Evolutionary conservation across 1,140 invertebrate species (phyloP).

Genomic region (Saccostrea echinata): DNA sequence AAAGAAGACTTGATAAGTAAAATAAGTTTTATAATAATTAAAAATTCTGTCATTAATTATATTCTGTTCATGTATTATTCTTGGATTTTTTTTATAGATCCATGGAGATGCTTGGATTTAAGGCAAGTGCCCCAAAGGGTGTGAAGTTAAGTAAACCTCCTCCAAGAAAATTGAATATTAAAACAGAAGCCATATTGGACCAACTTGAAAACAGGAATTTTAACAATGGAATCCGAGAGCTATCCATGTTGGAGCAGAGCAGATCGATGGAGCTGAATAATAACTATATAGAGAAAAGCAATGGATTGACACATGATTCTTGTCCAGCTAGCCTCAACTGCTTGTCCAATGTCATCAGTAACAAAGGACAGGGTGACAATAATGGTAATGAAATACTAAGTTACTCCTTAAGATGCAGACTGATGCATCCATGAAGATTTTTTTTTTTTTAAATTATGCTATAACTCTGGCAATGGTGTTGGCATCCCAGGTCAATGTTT

Average conservation of each 20-base stretch:
- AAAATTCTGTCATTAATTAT: no score
- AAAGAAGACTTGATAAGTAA: no score
- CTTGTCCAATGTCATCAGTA: neutral
- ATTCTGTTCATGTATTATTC: no score
- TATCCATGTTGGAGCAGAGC: neutral
- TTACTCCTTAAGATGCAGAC: no score
- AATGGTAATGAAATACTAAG: no score
- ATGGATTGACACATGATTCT: neutral
- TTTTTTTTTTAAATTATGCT: no score
- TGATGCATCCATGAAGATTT: no score
- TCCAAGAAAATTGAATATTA: neutral
- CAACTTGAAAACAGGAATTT: neutral
- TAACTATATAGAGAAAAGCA: neutral
- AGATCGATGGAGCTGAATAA: neutral
- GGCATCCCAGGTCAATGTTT: no score
- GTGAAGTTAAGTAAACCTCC: neutral
- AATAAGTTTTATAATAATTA: no score
- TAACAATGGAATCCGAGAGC: neutral
- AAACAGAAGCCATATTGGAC: neutral
- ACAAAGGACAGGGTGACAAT: neutral
- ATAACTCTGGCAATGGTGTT: no score
- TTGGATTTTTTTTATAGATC: neutral
- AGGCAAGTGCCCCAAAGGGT: slow-evolving; percentile 3
- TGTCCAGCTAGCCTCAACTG: neutral
- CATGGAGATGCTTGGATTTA: slow-evolving; percentile 11